Evolutionary conservation across 2,113 vertebrate species (phyloP), one percentile per base, ranked within the genome.

Genomic region (Pelobates fuscus): DNA sequence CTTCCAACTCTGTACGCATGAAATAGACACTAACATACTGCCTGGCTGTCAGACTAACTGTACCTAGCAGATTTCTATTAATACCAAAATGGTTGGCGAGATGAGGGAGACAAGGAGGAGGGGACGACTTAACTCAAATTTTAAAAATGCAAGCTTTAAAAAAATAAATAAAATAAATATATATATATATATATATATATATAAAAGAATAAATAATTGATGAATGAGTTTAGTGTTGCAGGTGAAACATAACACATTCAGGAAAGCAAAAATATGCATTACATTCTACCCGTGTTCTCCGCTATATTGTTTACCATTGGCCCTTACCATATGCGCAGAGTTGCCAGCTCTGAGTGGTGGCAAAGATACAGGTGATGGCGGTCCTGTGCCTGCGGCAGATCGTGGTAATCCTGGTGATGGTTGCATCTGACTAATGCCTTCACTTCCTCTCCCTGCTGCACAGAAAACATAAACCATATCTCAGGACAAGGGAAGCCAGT

Each of bases 261-360:
- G n/a, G n/a, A n/a, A n/a, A n/a, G n/a, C n/a, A n/a, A n/a, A n/a
- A n/a, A n/a, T n/a, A n/a, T n/a, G n/a, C n/a, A n/a, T n/a, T n/a
- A n/a, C n/a, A n/a, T n/a, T n/a, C n/a, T n/a, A n/a, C n/a, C n/a
- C n/a, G n/a, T n/a, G n/a, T n/a, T n/a, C n/a, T n/a, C n/a, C n/a
- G n/a, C n/a, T n/a, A n/a, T n/a, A n/a, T n/a, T n/a, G n/a, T n/a
- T n/a, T n/a, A n/a, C n/a, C n/a, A n/a, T n/a, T n/a, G n/a, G n/a
- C n/a, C n/a, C 82, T 82, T 88, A 92, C 91, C 89, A 85, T 88
- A 71, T 89, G 88, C 21, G 89, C 84, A 15, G 88, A 81, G 89
- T 90, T 92, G 88, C 83, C 87, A 86, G 90, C 88, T 87, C 92
- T 91, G 81, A 94, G 91, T 66, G 93, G 94, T 69, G 94, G 93